Conservation (phyloP, 2,797 vertebrate genomes). For the Tokudaia tokunoshimensis region DNA sequence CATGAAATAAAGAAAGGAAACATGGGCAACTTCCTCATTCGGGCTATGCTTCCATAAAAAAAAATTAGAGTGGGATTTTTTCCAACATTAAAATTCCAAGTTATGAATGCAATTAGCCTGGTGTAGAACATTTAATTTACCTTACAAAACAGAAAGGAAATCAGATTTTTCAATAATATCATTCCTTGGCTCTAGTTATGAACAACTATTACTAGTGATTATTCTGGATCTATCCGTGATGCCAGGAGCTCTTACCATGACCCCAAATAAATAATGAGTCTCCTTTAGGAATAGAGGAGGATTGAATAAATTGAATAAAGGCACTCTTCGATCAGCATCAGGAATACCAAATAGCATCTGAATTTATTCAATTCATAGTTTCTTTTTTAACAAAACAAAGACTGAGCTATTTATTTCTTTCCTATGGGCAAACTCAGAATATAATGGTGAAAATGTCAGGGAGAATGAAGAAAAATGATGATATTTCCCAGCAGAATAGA, state of each 20-base stretch:
- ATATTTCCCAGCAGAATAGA: conserved; percentile 76
- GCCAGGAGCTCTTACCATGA: conserved; percentile 55
- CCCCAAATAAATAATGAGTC: conserved; percentile 64
- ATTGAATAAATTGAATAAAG: conserved; percentile 68
- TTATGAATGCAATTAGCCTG: conserved; percentile 11
- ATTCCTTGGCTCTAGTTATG: conserved; percentile 38
- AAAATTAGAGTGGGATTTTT: not conserved
- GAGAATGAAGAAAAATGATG: conserved; percentile 80
- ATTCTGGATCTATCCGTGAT: conserved; percentile 49
- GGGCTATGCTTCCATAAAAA: not conserved
- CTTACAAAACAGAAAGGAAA: conserved; percentile 49
- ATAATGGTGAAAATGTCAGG: conserved; percentile 82
- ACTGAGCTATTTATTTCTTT: conserved; percentile 82
- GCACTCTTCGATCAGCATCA: not conserved
- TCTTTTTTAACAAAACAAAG: conserved; percentile 70
- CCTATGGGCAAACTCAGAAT: conserved; percentile 75
- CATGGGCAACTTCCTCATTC: not conserved
- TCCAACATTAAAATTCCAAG: not conserved
- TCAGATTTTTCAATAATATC: not conserved
- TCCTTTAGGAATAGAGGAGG: conserved; percentile 61
- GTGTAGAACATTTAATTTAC: not conserved
- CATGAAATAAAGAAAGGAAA: conserved; percentile 46
- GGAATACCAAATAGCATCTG: conserved; percentile 9
- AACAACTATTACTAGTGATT: conserved; percentile 64
- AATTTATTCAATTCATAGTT: conserved; percentile 80